Conservation (phyloP, 1,140 invertebrate genomes). For the Agrypnia vestita region DNA sequence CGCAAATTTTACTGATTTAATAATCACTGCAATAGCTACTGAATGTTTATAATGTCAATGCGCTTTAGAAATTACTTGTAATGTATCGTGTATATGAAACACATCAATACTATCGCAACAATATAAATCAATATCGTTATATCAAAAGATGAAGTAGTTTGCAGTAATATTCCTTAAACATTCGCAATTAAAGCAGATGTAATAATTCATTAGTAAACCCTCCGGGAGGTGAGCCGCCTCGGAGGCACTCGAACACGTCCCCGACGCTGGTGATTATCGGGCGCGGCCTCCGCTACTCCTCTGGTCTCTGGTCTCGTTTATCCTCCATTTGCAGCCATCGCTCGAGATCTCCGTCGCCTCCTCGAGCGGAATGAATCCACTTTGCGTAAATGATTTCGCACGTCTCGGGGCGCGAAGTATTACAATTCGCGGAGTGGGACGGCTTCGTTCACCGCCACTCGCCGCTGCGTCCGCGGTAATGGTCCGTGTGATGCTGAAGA, state of each 20-base stretch:
- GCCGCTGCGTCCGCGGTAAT: constrained; percentile 12
- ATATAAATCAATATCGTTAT: no score
- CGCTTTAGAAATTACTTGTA: no score
- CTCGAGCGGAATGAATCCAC: constrained; percentile 27
- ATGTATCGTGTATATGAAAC: no score
- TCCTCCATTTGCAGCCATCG: not conserved
- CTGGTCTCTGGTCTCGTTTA: no score
- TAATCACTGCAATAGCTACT: no score
- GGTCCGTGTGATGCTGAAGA: constrained; percentile 14
- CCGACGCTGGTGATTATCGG: constrained; percentile 24
- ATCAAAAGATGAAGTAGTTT: no score
- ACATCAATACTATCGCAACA: no score
- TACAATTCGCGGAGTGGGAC: not conserved
- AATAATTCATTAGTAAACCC: constrained; percentile 50
- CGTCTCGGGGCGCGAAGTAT: not conserved
- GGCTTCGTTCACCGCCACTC: not conserved
- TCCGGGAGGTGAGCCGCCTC: not conserved
- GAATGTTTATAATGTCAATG: no score
- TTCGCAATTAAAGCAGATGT: constrained; percentile 26
- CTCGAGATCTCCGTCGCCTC: not conserved
- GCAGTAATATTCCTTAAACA: no score
- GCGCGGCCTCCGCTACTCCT: no score
- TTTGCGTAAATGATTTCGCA: constrained; percentile 13
- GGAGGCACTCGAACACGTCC: constrained; percentile 41
- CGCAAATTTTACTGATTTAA: no score